Percentiles rank a stretch among this genome's conserved stretches.
These are phyloP conservation scores for Bufotes viridis DNA, from an alignment of 2,797 vertebrate genomes.

Conservation along the genomic window DNA sequence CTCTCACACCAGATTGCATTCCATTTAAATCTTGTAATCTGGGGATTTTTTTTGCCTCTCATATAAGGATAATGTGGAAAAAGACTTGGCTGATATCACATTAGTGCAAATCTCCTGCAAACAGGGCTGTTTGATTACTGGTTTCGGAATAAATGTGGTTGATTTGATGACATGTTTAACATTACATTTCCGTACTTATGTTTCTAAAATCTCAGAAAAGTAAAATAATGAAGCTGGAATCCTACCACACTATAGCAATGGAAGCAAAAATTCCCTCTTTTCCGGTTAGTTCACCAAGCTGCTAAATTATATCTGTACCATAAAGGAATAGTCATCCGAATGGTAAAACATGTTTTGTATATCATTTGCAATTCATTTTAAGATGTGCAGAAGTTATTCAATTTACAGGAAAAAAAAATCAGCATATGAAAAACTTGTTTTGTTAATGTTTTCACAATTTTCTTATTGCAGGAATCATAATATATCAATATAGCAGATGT, in stretches of 20 bases:
- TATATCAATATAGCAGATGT: not conserved
- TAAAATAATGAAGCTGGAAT: not conserved
- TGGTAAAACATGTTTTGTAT: not conserved
- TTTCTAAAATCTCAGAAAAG: not conserved
- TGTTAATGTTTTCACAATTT: not conserved
- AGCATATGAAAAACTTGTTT: too few species aligned
- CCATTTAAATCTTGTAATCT: constrained; percentile 68
- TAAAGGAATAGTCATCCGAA: not conserved
- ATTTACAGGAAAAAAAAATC: not conserved
- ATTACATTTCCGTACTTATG: constrained; percentile 23
- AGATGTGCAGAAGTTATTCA: not conserved
- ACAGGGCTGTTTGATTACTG: constrained; percentile 28
- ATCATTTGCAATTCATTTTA: not conserved
- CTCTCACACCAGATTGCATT: constrained; percentile 67
- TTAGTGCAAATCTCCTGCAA: constrained; percentile 57
- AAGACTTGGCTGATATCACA: constrained; percentile 63
- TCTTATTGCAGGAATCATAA: not conserved
- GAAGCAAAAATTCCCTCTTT: not conserved
- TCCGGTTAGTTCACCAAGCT: not conserved
- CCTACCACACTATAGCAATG: not conserved
- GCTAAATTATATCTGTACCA: not conserved
- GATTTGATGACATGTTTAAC: constrained; percentile 24
- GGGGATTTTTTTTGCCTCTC: constrained; percentile 62
- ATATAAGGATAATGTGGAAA: constrained; percentile 66
- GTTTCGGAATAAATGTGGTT: constrained; percentile 18